A percentile compares a stretch with the other conserved stretches of the same genome.
phyloP scores from a whole-genome alignment of 2,113 vertebrate species.

The Ammodytes marinus region DNA sequence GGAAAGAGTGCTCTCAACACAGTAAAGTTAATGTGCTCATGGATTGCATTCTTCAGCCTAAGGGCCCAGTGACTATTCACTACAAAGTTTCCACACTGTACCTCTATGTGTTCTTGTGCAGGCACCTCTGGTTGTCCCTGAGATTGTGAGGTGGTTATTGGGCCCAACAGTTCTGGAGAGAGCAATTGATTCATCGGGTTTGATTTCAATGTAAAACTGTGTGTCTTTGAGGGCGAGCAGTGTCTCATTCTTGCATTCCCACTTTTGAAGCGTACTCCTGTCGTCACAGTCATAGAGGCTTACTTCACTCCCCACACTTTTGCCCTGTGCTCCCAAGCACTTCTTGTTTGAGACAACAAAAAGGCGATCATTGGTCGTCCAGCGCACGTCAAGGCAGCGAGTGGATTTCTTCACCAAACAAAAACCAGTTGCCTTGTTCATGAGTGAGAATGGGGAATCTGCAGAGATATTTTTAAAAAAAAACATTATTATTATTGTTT shows the following conservation, averaged over 20 bases:
- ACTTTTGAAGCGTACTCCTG: conserved; percentile 88
- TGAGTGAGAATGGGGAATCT: conserved; percentile 69
- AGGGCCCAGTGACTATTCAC: neutral
- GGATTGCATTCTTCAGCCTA: neutral
- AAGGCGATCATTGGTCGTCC: conserved; percentile 89
- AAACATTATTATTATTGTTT: neutral
- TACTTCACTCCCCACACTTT: conserved; percentile 85
- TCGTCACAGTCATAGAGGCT: conserved; percentile 88
- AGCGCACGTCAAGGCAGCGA: conserved; percentile 82
- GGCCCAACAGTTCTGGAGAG: conserved; percentile 86
- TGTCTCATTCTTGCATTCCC: conserved; percentile 92
- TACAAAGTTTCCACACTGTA: conserved; percentile 68
- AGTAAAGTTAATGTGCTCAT: neutral
- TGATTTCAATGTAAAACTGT: conserved; percentile 87
- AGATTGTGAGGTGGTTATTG: conserved; percentile 90
- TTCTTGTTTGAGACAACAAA: conserved; percentile 82
- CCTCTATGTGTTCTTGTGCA: conserved; percentile 93
- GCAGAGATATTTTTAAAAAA: neutral
- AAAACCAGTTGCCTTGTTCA: conserved; percentile 61
- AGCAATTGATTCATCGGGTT: conserved; percentile 81
- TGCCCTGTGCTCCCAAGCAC: conserved; percentile 90
- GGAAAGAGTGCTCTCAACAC: neutral
- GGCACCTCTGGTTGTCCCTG: conserved; percentile 87
- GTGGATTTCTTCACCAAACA: conserved; percentile 49
- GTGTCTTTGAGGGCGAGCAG: conserved; percentile 88